Base-by-base conservation (phyloP, 2,797 vertebrate genomes). In the Lutjanus argentimaculatus region DNA sequence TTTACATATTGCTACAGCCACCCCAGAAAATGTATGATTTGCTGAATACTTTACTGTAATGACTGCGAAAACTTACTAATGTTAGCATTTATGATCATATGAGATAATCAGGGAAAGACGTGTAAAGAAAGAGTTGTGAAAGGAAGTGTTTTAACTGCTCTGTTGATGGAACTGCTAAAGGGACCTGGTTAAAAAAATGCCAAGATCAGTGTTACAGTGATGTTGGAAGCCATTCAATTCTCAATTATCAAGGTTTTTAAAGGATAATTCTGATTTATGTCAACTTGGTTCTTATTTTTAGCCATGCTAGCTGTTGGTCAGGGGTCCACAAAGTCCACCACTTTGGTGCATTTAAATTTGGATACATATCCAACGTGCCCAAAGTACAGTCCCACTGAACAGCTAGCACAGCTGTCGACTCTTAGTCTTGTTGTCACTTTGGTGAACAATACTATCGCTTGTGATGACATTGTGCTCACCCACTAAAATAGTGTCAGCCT, bases 51-150 rank as follows among this genome's bases (percentile, higher is more conserved):
- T 77, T 25, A 78, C 22, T 70, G 30, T 49, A 63, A 77, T 49
- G 25, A 84, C 61, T 58, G 48, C 17, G 17, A 74, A 69, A 80
- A 73, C 11, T 53, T 45, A 64, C 10, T 19, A 13, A 64, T 67
- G 43, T 57, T 63, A 77, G 67, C 71, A 85, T 78, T 77, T 78
- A 66, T 59, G 12, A 79, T 45, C 16, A 36, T 64, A 40, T 45
- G 16, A 77, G 48, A 68, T 55, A 61, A 81, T 83, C 72, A 85
- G 86, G 71, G 55, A 85, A 73, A 63, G 48, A 73, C 9, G 7
- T 67, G 8, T 55, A 9, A 17, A 84, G 42, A 45, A 17, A 49
- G 15, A 51, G 9, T 11, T 56, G 21, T 51, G 22, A 64, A 65
- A 77, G 42, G 17, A 66, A n/a, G 8, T 59, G 43, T 22, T 8